Base-by-base conservation (phyloP, 2,888 invertebrate species). In the Xylophagus ater region DNA sequence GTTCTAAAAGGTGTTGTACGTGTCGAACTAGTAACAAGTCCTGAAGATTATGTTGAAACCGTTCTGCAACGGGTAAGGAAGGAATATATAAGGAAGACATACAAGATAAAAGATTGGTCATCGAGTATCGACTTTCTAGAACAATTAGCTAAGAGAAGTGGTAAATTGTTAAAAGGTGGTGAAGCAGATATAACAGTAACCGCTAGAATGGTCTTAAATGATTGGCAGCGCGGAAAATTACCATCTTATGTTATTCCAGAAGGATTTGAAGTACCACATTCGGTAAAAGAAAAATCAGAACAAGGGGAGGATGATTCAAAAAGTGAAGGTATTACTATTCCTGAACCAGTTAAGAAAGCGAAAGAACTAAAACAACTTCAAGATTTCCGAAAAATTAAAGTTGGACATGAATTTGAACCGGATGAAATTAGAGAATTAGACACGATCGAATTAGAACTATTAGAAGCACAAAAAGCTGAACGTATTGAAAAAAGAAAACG, bases 1-100 rank as follows among this genome's bases (percentile, higher is more conserved):
- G 93, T 98, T 24, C 69, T 99, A 3, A 98, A 97, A 67, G 96
- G 97, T 39, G 96, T 98, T 18, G 97, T 98, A 0, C 76, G 98
- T 50, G 90, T 97, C 3, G 98, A 98, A 66, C 70, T 94, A 37
- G 79, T 98, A 1, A 83, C 86, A 53, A 81, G 80, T 58, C 97
- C 97, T 8, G 94, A 96, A 63, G 93, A 96, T 64, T 96, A 98
- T 58, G 84, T 98, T 36, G 74, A 76, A 36, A 73, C 81, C 12
- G 83, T 98, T 12, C 68, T 98, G 39, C 76, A 85, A 53, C 73
- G 93, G 47, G 93, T 97, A 0, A 81, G 85, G 50, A 74, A 74
- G 30, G 93, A 94, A 53, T 93, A 97, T 60, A 71, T 98, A 33
- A 65, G 71, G 10, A 90, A 88, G 66, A 93, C 93, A 6, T 98